Base-by-base conservation (phyloP, 2,888 invertebrate genomes). In the Andrena trimmerana region DNA sequence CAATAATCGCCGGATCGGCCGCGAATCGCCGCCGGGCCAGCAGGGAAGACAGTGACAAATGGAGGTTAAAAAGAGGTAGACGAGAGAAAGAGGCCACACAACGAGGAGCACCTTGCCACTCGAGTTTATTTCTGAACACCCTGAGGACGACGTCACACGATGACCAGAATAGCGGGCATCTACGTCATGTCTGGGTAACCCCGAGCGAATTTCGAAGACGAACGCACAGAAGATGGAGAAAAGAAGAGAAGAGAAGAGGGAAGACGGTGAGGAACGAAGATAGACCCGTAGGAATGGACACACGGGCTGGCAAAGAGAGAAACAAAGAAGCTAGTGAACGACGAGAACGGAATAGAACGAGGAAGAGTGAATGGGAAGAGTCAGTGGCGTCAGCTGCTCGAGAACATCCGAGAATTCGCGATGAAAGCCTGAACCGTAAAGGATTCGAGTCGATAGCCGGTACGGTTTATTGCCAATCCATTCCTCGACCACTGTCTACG, bases 181-280 rank as follows among this genome's bases (percentile, higher is more conserved):
- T 86, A 88, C 87, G 88, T 87, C 87, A 87, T n/a, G 84, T 75
- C 82, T 87, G 81, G 87, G 87, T 84, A 84, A 86, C 84, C 79
- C 86, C 84, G 66, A 77, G 77, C 79, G 29, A 88, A 80, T 81
- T 81, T 88, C 72, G 69, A 73, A 75, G 80, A 68, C 75, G 74
- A 83, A 81, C 83, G 73, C 42, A 57, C 52, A n/a, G n/a, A 67
- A 66, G 62, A 52, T 24, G 69, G 42, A 65, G 65, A 67, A 33
- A 59, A 27, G 10, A n/a, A 57, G 42, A 20, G 27, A 24, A 50
- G 29, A 29, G 20, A 48, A 52, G 50, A 27, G 29, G 13, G 13
- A 7, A 52, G 54, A 62, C 52, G 66, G 16, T 20, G 33, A 8
- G 48, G 36, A 48, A 78, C 60, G 63, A 68, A 69, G 42, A 59